A percentile compares a stretch with the other conserved stretches of the same genome.
Evolutionary conservation across 2,113 vertebrate species (phyloP).

Genomic region (Hiodon alosoides): DNA sequence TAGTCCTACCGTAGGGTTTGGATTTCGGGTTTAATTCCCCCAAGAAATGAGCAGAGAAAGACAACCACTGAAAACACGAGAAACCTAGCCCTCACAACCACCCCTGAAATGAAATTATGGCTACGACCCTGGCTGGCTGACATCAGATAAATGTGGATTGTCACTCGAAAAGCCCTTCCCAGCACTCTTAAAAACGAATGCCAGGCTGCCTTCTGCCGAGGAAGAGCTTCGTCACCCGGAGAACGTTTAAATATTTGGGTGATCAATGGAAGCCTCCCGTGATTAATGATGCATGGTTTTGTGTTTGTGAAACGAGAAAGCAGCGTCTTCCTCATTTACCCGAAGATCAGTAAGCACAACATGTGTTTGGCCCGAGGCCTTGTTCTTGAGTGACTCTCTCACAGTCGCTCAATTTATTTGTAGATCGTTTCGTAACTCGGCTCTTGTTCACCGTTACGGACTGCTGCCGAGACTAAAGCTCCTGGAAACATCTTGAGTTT

Average conservation of each 20-base stretch:
- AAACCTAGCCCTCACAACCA: too few relatives aligned
- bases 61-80: too few relatives aligned
- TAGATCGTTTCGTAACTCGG: slow-evolving; percentile 19
- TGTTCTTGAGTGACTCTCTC: slow-evolving; percentile 34
- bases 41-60: too few relatives aligned
- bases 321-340: slow-evolving; percentile 50
- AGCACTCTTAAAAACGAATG: slow-evolving; percentile 23
- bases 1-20: too few relatives aligned
- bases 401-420: slow-evolving; percentile 31
- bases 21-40: too few relatives aligned
- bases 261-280: slow-evolving; percentile 52
- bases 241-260: slow-evolving; percentile 54
- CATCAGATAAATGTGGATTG: slow-evolving; percentile 43
- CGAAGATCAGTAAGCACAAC: slow-evolving; percentile 54
- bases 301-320: slow-evolving; percentile 37
- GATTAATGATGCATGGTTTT: slow-evolving; percentile 56
- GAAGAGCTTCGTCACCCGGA: slow-evolving; percentile 40
- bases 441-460: slow-evolving; percentile 12
- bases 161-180: slow-evolving; percentile 18
- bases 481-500: slow-evolving; percentile 5
- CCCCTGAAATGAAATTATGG: too few relatives aligned
- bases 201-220: neutral
- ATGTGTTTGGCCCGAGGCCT: slow-evolving; percentile 45
- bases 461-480: neutral
- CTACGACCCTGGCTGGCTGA: neutral